Evolutionary conservation across 2,113 vertebrate genomes (phyloP).

Genomic region (Acrocephalus kingi): DNA sequence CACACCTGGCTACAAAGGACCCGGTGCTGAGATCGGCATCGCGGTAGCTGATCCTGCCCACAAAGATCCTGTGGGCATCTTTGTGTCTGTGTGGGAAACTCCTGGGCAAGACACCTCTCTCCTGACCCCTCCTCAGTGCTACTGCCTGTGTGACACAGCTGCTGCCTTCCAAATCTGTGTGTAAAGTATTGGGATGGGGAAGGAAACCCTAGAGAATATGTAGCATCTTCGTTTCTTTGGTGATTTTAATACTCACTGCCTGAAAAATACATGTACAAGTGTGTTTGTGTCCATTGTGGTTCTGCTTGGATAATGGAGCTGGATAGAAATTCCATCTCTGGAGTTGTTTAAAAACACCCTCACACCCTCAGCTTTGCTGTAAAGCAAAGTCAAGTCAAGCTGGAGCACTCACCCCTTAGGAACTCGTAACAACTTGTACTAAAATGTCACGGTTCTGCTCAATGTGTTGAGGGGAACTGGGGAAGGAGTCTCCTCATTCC

Average conservation of each 20-base stretch:
- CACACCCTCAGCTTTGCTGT: neutral
- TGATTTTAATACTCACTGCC: neutral
- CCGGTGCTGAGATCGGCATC: conserved; percentile 77
- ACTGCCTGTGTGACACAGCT: neutral
- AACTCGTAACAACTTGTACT: neutral
- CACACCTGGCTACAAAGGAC: conserved; percentile 73
- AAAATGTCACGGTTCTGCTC: neutral
- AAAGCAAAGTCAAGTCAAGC: neutral
- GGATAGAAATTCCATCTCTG: neutral
- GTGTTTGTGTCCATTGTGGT: neutral
- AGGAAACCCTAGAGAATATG: neutral
- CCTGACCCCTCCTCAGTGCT: neutral
- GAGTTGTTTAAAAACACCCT: neutral
- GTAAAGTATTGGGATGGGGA: neutral
- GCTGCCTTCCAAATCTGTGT: fast-evolving
- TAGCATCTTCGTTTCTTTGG: neutral
- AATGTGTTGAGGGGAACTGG: neutral
- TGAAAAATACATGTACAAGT: neutral
- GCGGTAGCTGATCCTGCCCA: conserved; percentile 42
- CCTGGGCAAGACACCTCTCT: neutral
- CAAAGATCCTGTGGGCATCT: fast-evolving
- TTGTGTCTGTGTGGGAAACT: neutral
- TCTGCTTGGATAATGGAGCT: neutral
- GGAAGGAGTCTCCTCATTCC: neutral
- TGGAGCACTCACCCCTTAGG: fast-evolving